Evolutionary conservation across 2,888 invertebrate species (phyloP), one percentile per base, ranked within the genome.

Genomic region (Trilocha varians): DNA sequence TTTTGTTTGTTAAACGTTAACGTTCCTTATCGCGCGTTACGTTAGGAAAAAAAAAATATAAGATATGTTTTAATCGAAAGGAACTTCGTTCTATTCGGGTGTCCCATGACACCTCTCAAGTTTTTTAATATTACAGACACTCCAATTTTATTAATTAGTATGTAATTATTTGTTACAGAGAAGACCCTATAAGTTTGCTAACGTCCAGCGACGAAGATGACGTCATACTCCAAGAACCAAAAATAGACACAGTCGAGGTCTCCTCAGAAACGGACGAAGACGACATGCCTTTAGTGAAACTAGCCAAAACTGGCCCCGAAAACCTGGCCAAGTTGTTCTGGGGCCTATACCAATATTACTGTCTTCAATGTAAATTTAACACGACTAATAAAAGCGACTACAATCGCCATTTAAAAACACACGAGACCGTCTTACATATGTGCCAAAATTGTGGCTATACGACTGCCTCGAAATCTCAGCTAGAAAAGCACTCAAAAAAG

Each of bases 161-260:
- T 46, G 44, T 40, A 46, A 50, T 34, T 11, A 3, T n/a, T 52
- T 46, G 1, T 65, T 78, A 75, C 36, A 62, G 54, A 41, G 55
- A 59, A 1, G 74, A 74, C 11, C 72, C 83, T 0, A 78, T 84
- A 13, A 79, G 78, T 33, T 57, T 84, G 0, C 49, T 84, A 1
- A 83, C 84, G 0, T 84, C 84, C 0, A 77, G 77, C 47, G 84
- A 85, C 38, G 83, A 83, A 2, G 78, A 78, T 18, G 84, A 84
- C 40, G 83, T 83, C 1, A 80, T 85, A 0, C 43, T 84, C 0
- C 57, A 83, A 9, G 84, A 84, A 2, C 84, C 83, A 0, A 57
- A 78, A 40, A 77, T 83, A 2, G 84, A 84, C 50, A 72, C 70
- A 0, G 74, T 84, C 0, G 79, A 76, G 4, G 78, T 84, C 0